phyloP scores from a whole-genome alignment of 2,888 invertebrate genomes.

The Harpagoxenus sublaevis region DNA sequence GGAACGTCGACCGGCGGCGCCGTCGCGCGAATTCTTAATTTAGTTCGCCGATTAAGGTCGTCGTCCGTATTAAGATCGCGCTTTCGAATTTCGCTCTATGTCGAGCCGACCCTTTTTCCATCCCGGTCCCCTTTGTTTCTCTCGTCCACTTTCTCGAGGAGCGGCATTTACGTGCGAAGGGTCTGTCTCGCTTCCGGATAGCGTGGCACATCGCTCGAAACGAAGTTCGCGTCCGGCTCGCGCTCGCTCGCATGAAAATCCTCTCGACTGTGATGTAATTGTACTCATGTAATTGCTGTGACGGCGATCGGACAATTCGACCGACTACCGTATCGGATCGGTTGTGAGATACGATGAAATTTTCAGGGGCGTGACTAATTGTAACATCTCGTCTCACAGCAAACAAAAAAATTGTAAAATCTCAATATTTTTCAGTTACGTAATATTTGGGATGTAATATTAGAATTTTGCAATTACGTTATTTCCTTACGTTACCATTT shows the following conservation, averaged over 20 bases:
- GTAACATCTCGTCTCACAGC: not conserved
- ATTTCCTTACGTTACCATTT: not conserved
- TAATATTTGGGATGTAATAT: not conserved
- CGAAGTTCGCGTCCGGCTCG: slow-evolving; percentile 77
- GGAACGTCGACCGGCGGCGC: slow-evolving; percentile 3
- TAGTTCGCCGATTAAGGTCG: slow-evolving; percentile 60
- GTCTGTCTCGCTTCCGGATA: slow-evolving; percentile 72
- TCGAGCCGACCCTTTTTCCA: not conserved
- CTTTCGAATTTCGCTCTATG: slow-evolving; percentile 67
- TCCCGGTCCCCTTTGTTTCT: slow-evolving; percentile 10
- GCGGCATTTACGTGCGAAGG: slow-evolving; percentile 30
- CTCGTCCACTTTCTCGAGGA: slow-evolving; percentile 62
- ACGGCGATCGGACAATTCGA: slow-evolving; percentile 45
- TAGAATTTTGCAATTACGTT: not conserved
- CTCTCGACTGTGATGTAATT: slow-evolving; percentile 60
- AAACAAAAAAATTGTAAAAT: not conserved
- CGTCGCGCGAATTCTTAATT: slow-evolving; percentile 60
- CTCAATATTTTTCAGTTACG: not conserved
- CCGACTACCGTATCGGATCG: slow-evolving; percentile 8
- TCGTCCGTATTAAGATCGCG: slow-evolving; percentile 63
- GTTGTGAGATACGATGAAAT: slow-evolving; percentile 2
- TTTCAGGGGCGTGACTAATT: slow-evolving; percentile 25
- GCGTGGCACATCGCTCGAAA: slow-evolving; percentile 70
- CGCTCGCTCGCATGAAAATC: slow-evolving; percentile 78
- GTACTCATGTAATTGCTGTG: slow-evolving; percentile 38